Evolutionary conservation across 2,113 vertebrate genomes (phyloP).

Genomic region (Boulengeromyrus knoepffleri): DNA sequence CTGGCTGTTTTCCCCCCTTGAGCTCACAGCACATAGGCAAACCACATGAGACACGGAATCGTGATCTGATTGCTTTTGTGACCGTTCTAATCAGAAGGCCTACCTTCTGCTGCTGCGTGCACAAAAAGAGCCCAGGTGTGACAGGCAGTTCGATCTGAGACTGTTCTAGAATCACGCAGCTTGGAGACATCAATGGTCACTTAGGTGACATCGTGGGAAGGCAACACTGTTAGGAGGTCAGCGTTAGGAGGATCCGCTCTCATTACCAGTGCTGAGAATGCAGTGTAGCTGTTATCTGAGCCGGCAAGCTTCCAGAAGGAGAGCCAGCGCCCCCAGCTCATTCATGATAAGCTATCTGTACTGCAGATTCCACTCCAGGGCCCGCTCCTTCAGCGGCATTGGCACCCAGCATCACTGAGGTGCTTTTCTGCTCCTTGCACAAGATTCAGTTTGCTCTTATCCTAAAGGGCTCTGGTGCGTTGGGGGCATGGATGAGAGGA

Average conservation of each 20-base stretch:
- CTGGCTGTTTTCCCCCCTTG: background rate
- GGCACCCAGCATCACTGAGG: background rate
- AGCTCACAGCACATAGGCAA: background rate
- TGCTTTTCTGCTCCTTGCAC: background rate
- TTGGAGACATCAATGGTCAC: background rate
- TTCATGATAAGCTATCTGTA: background rate
- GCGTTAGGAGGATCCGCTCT: background rate
- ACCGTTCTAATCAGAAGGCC: background rate
- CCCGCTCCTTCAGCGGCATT: background rate
- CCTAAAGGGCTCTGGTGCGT: background rate
- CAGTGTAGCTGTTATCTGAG: background rate
- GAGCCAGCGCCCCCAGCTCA: background rate
- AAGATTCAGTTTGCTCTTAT: background rate
- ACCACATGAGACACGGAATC: background rate
- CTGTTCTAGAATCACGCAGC: background rate
- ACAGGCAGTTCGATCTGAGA: background rate
- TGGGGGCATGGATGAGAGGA: background rate
- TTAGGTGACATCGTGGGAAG: background rate
- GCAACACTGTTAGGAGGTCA: too few relatives aligned
- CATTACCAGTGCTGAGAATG: background rate
- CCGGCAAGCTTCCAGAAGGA: background rate
- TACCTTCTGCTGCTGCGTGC: background rate
- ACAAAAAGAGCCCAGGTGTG: background rate
- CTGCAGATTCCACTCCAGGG: background rate
- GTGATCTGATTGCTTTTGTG: background rate